Conservation (phyloP, 2,888 invertebrate genomes). For the Macaria notata region DNA sequence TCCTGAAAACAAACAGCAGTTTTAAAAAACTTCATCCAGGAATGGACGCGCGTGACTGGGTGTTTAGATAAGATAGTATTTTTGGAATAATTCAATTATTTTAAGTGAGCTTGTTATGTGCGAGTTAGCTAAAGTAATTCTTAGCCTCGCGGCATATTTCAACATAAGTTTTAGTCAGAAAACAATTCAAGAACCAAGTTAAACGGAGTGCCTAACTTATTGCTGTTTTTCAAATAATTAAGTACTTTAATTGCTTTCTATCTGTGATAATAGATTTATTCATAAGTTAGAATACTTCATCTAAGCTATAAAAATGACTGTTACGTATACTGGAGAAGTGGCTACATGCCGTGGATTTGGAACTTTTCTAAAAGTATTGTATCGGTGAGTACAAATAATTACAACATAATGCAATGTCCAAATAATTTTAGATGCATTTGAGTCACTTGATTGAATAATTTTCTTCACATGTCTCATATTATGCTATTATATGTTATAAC, state of each 20-base stretch:
- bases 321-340: slow-evolving; percentile 93
- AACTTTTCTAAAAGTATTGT: slow-evolving; percentile 92
- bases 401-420: too few species aligned
- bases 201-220: slow-evolving; percentile 2
- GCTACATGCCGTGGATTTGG: slow-evolving; percentile 93
- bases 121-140: not conserved
- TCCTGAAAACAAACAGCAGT: too few species aligned
- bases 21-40: not conserved
- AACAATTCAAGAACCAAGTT: slow-evolving; percentile 2
- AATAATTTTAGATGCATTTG: too few species aligned
- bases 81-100: not conserved
- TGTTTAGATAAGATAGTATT: not conserved
- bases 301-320: slow-evolving; percentile 85
- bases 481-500: too few species aligned
- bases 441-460: too few species aligned
- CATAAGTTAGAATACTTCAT: not conserved
- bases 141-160: not conserved
- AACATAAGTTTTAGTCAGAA: not conserved
- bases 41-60: not conserved
- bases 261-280: slow-evolving; percentile 10
- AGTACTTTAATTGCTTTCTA: not conserved
- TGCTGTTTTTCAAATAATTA: slow-evolving; percentile 14
- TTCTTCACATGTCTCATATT: too few species aligned
- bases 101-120: not conserved
- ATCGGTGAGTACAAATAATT: slow-evolving; percentile 82